Conservation (phyloP, 2,797 vertebrate genomes). For the Dryobates pubescens region DNA sequence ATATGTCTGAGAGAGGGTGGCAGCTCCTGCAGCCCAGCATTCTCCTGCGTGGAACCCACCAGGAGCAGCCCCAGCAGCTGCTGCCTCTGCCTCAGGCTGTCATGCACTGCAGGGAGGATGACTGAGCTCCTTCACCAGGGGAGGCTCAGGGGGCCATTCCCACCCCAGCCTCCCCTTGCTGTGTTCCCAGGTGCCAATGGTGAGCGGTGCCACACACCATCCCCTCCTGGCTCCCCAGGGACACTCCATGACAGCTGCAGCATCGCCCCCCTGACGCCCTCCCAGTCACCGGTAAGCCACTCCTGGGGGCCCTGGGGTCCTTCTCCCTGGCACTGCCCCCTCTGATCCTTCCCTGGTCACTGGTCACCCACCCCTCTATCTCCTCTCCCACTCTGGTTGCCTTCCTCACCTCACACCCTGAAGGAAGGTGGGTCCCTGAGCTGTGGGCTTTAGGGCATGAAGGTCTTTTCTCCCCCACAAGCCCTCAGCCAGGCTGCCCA, state of each 20-base stretch:
- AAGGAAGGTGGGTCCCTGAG: too few relatives aligned
- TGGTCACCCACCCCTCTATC: rapidly evolving
- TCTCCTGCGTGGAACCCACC: rapidly evolving
- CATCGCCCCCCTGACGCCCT: constrained; percentile 93
- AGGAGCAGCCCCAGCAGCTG: not conserved
- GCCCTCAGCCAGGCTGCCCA: too few relatives aligned
- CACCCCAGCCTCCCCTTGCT: not conserved
- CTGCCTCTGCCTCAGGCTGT: rapidly evolving
- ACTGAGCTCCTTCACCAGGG: not conserved
- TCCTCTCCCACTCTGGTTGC: rapidly evolving
- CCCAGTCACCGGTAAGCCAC: constrained; percentile 86
- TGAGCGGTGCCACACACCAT: constrained; percentile 76
- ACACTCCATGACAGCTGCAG: constrained; percentile 82
- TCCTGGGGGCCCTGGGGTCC: rapidly evolving
- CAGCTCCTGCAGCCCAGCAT: too few relatives aligned
- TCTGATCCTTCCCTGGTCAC: rapidly evolving
- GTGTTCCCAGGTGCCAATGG: constrained; percentile 74
- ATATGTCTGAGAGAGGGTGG: rapidly evolving
- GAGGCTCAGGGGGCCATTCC: rapidly evolving
- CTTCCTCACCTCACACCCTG: rapidly evolving
- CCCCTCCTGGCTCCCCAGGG: constrained; percentile 80
- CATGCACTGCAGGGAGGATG: rapidly evolving
- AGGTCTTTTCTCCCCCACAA: not conserved
- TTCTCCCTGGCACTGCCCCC: not conserved
- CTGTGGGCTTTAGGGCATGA: rapidly evolving